These are phyloP conservation scores for Tachycineta bicolor DNA, from an alignment of 2,113 vertebrate genomes.

Conservation along the genomic window DNA sequence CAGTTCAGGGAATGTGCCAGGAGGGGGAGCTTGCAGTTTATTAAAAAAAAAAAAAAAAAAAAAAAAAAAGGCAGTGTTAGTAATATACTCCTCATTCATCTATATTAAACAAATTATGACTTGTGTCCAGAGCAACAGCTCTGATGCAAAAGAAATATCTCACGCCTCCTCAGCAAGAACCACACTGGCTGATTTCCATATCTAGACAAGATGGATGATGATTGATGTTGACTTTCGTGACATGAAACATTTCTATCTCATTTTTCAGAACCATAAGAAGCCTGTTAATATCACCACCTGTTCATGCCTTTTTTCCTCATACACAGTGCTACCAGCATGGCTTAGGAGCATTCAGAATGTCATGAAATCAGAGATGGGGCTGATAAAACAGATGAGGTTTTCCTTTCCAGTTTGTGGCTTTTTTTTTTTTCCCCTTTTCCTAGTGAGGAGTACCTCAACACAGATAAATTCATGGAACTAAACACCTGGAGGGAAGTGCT, in stretches of 20 bases:
- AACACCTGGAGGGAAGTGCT: background rate
- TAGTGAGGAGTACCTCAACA: background rate
- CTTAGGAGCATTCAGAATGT: background rate
- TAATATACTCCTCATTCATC: conserved; percentile 33
- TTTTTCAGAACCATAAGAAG: conserved; percentile 59
- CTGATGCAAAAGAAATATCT: conserved; percentile 51
- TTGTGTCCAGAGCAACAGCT: conserved; percentile 60
- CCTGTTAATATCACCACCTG: conserved; percentile 59
- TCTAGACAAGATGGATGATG: conserved; percentile 57
- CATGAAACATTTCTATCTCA: conserved; percentile 60
- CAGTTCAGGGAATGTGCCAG: conserved; percentile 42
- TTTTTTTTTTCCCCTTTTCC: background rate
- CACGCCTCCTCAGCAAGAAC: conserved; percentile 33
- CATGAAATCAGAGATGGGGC: background rate
- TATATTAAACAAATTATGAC: conserved; percentile 59
- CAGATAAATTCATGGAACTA: background rate
- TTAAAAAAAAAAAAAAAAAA: background rate
- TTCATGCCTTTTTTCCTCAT: background rate
- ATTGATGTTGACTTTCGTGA: conserved; percentile 65
- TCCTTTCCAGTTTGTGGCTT: background rate
- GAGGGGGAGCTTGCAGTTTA: conserved; percentile 57
- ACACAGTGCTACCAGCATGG: background rate
- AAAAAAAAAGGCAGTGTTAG: background rate
- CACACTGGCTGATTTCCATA: conserved; percentile 39
- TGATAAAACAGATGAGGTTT: background rate